These are phyloP conservation scores for Botrylloides violaceus DNA, from an alignment of 23 tunicate species.

Conservation along the genomic window DNA sequence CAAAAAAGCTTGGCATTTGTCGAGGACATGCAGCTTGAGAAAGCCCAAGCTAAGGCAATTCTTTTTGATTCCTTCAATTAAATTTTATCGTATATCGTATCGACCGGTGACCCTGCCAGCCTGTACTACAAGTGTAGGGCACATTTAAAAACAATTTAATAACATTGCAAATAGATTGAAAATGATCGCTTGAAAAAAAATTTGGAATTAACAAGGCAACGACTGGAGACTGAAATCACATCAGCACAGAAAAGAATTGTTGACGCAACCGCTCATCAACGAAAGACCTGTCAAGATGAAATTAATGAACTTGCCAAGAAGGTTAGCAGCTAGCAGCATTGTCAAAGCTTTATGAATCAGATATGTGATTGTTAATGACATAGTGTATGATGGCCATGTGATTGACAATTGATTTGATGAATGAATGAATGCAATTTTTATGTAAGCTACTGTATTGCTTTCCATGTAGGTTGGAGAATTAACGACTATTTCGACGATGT, in stretches of 20 bases:
- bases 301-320: constrained; percentile 35
- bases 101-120: neutral
- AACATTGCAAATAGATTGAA: constrained; percentile 24
- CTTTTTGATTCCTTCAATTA: neutral
- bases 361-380: too few species aligned
- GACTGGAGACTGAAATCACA: constrained; percentile 49
- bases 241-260: constrained; percentile 30
- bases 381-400: too few species aligned
- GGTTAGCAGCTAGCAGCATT: too few species aligned
- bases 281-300: constrained; percentile 32
- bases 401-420: too few species aligned
- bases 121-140: neutral
- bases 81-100: neutral
- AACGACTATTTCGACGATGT: constrained; percentile 37
- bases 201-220: constrained; percentile 14
- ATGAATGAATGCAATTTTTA: too few species aligned
- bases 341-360: too few species aligned
- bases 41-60: constrained; percentile 42
- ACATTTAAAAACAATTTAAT: neutral
- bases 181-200: constrained; percentile 43
- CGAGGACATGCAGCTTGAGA: constrained; percentile 70
- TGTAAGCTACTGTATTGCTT: neutral
- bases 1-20: constrained; percentile 54
- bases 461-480: constrained; percentile 44
- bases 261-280: constrained; percentile 45